Conservation (phyloP, 1,140 invertebrate genomes). For the Holcopasites calliopsidis region DNA sequence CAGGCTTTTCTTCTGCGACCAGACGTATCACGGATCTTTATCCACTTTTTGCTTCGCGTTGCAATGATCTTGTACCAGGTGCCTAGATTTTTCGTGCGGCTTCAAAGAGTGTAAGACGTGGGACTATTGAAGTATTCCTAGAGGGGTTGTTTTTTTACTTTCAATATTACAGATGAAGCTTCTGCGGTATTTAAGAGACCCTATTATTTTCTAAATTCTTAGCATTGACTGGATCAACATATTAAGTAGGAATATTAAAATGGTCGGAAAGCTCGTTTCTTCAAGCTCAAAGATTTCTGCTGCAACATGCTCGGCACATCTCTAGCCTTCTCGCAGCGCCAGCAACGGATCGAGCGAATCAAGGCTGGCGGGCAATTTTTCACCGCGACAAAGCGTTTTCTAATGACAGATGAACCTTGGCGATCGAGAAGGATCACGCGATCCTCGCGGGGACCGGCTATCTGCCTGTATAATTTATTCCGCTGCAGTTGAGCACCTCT, state of each 20-base stretch:
- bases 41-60: constrained; percentile 6
- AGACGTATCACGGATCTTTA: neutral
- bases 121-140: no score
- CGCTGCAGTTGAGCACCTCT: constrained; percentile 69
- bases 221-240: no score
- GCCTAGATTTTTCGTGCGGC: neutral
- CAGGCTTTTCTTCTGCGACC: neutral
- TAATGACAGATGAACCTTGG: constrained; percentile 36
- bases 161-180: no score
- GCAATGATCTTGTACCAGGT: neutral
- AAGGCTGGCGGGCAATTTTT: constrained; percentile 33
- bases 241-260: no score
- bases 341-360: constrained; percentile 4
- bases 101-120: no score
- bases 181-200: no score
- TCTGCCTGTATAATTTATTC: constrained; percentile 42
- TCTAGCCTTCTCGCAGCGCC: neutral
- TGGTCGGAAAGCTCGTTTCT: no score
- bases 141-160: no score
- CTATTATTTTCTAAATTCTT: no score
- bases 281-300: no score
- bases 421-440: constrained; percentile 40
- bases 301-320: no score
- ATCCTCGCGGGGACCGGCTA: constrained; percentile 24
- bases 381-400: constrained; percentile 39